These are phyloP conservation scores for Sinodicranocentrus sp. DNA, from an alignment of 2,888 invertebrate genomes.

Conservation along the genomic window DNA sequence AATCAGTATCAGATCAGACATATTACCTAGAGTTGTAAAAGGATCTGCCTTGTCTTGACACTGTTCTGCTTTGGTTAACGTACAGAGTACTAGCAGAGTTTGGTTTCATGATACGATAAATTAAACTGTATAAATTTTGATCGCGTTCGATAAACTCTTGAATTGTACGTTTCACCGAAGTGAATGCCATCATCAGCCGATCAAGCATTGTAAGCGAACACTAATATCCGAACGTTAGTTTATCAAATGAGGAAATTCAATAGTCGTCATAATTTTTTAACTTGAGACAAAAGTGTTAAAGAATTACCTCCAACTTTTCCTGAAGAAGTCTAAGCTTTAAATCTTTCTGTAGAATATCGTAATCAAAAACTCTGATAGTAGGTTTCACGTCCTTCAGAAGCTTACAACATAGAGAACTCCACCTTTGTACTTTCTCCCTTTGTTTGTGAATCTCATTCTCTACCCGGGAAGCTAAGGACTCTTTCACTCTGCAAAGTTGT, in stretches of 20 bases:
- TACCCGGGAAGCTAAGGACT: constrained; percentile 30
- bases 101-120: constrained; percentile 8
- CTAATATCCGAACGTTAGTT: constrained; percentile 27
- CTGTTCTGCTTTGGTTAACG: background rate
- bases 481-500: constrained; percentile 48
- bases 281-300: background rate
- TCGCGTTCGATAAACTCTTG: constrained; percentile 14
- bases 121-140: background rate
- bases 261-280: background rate
- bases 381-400: constrained; percentile 55
- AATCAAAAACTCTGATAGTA: constrained; percentile 20
- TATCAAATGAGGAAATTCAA: constrained; percentile 17
- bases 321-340: constrained; percentile 50
- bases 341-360: constrained; percentile 55
- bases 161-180: constrained; percentile 15
- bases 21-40: background rate
- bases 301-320: constrained; percentile 65
- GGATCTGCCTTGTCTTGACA: too few relatives aligned
- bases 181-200: constrained; percentile 45
- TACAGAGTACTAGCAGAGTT: background rate
- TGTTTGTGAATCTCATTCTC: constrained; percentile 55
- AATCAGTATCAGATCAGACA: background rate
- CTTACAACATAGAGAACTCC: constrained; percentile 53
- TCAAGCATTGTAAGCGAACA: constrained; percentile 59
- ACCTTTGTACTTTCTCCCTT: constrained; percentile 60